A percentile compares a stretch with the other conserved stretches of the same genome.
Evolutionary conservation across 2,888 invertebrate species (phyloP).

Genomic region (Sarcophaga variegata): DNA sequence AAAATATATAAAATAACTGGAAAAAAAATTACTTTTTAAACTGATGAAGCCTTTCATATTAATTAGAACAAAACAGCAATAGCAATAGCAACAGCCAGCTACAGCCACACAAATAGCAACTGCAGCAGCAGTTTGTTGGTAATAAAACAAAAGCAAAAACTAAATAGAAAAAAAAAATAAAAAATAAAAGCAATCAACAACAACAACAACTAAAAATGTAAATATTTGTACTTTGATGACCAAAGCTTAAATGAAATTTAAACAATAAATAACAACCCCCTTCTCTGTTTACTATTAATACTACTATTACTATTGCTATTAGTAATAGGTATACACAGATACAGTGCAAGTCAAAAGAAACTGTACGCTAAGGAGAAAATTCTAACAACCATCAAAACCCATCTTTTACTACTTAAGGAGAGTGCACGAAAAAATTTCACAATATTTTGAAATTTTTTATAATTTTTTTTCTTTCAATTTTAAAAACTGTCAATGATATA

Average conservation of each 20-base stretch:
- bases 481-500: no score
- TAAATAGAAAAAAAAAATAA: no score
- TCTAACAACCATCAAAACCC: no score
- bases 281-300: neutral
- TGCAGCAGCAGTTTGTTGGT: conserved; percentile 27
- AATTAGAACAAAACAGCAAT: conserved; percentile 61
- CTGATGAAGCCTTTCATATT: conserved; percentile 67
- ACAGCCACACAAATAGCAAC: conserved; percentile 16
- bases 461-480: no score
- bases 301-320: no score
- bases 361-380: no score
- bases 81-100: conserved; percentile 15
- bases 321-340: no score
- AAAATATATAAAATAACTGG: conserved; percentile 1
- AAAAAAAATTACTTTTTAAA: conserved; percentile 49
- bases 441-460: no score
- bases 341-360: no score
- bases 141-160: conserved; percentile 1
- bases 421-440: no score
- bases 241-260: conserved; percentile 63
- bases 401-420: no score
- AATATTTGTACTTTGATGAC: conserved; percentile 67
- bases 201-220: conserved; percentile 42
- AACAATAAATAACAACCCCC: conserved; percentile 53
- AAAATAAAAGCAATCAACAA: no score